Base-by-base conservation (phyloP, 1,140 invertebrate species). In the Lepidostoma basale region DNA sequence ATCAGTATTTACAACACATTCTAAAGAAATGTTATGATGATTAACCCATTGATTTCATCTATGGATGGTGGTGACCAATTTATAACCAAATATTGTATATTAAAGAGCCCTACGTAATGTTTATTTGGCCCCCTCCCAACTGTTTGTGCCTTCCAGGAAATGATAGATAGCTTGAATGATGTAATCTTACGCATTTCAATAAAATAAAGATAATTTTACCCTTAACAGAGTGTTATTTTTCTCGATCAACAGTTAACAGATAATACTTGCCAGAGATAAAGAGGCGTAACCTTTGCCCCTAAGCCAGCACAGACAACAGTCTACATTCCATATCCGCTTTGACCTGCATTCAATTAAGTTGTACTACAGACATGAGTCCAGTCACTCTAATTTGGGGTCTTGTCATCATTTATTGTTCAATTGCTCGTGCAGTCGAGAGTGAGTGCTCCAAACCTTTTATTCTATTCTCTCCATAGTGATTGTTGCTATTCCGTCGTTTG, bases 341-440 rank as follows among this genome's bases (percentile, higher is more conserved):
- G 64, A 56, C 23, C 52, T 66, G 64, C 64, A 66, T 45, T 58
- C 64, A 58, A 58, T 66, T 58, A 45, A 66, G 36, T 65, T 65
- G 47, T 45, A 10, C 12, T 20, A 56, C 39, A 56, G 52, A 28
- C 64, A 66, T 66, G 64, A 9, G 23, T 14, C 39, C 3, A 28
- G 30, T 66, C 25, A 44, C 12, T 45, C 10, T 42, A 26, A 23
- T 28, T 20, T 66, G 23, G 33, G 44, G 22, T 9, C 16, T 56
- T 58, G 22, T 58, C 16, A 56, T 58, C 12, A 42, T 66, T 58
- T 66, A 36, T 45, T 66, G 52, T 44, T 44, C 52, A 10, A 45
- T 58, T 42, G 40, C 52, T 28, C 28, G 23, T 47, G 39, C 36
- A 4, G 36, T 14, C 39, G 18, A 65, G 4, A 45, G 64, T 66